Conservation (phyloP, 2,888 invertebrate genomes). For the Eristalis arbustorum region DNA sequence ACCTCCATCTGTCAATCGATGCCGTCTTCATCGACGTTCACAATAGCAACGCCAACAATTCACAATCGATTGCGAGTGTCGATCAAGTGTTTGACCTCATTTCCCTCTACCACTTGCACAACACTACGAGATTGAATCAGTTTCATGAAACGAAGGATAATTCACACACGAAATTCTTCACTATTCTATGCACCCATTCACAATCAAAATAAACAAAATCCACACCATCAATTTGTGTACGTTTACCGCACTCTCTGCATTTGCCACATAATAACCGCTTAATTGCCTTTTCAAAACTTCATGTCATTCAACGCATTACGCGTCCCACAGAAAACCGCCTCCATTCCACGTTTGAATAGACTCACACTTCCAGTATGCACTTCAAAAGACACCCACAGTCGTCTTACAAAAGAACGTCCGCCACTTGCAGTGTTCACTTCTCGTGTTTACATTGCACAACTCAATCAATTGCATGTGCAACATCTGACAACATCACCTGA, state of each 20-base stretch:
- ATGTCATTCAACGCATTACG: background rate
- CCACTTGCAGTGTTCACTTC: background rate
- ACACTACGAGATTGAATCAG: no score
- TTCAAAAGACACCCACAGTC: background rate
- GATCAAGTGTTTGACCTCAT: no score
- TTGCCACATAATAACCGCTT: background rate
- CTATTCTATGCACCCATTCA: no score
- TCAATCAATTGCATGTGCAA: background rate
- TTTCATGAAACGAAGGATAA: background rate
- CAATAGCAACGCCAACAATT: no score
- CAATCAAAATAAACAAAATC: background rate
- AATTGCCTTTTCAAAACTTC: background rate
- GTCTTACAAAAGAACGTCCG: background rate
- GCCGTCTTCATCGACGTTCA: no score
- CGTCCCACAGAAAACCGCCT: background rate
- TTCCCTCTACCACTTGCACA: no score
- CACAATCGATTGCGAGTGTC: no score
- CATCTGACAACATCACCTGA: slow-evolving; percentile 16
- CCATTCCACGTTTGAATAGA: background rate
- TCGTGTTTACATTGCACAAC: background rate
- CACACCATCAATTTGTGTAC: background rate
- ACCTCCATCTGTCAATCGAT: no score
- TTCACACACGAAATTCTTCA: background rate
- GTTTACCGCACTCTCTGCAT: background rate
- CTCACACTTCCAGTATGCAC: background rate